Evolutionary conservation across 1,140 invertebrate species (phyloP).

Genomic region (Mamestra configurata): DNA sequence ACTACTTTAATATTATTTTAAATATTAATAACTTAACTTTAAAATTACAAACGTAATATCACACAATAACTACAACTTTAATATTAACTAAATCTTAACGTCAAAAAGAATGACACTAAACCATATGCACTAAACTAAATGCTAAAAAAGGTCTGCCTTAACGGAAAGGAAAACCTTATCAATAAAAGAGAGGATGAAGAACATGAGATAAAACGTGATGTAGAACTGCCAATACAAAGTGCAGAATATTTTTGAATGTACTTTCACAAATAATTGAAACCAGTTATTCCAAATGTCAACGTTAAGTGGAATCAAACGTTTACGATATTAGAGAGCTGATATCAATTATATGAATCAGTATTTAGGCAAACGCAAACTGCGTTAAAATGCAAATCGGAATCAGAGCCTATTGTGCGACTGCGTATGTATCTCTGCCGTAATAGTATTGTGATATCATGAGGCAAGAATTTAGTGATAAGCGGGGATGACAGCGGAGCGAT

Average conservation of each 20-base stretch:
- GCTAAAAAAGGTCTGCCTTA: too few species aligned
- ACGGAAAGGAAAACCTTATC: too few species aligned
- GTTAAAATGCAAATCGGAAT: slow-evolving; percentile 71
- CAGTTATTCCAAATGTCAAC: neutral
- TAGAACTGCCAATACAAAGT: neutral
- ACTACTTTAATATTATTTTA: too few species aligned
- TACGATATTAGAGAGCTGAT: slow-evolving; percentile 29
- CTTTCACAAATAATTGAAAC: slow-evolving; percentile 3
- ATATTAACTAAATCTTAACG: too few species aligned
- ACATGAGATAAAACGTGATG: too few species aligned
- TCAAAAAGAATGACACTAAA: too few species aligned
- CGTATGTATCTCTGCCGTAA: slow-evolving; percentile 59
- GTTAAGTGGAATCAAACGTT: slow-evolving; percentile 31
- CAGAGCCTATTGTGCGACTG: slow-evolving; percentile 57
- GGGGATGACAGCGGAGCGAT: neutral
- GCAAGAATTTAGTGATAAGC: slow-evolving; percentile 1
- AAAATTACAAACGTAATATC: too few species aligned
- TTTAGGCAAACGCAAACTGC: slow-evolving; percentile 61
- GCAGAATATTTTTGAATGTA: neutral
- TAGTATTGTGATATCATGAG: slow-evolving; percentile 52
- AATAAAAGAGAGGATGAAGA: too few species aligned
- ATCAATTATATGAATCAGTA: slow-evolving; percentile 64
- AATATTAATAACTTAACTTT: too few species aligned
- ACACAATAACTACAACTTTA: too few species aligned
- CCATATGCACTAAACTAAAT: too few species aligned